phyloP scores from a whole-genome alignment of 2,113 vertebrate genomes.

The Megaptera novaeangliae region DNA sequence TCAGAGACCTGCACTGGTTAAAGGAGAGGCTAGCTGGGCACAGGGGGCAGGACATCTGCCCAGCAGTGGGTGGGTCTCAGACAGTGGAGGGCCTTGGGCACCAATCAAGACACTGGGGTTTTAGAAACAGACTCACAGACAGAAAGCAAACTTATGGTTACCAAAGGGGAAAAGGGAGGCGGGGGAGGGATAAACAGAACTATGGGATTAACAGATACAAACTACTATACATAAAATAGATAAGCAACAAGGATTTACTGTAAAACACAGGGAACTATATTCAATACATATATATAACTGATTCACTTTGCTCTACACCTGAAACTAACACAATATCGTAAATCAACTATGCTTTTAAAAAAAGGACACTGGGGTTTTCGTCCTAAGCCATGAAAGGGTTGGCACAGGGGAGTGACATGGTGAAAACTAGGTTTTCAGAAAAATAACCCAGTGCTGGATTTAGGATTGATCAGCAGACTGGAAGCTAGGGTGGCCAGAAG shows the following conservation, averaged over 20 bases:
- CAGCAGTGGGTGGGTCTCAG: neutral
- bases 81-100: neutral
- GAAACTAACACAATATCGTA: neutral
- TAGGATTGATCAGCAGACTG: neutral
- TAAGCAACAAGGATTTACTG: neutral
- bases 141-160: neutral
- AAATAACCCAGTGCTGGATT: fast-evolving
- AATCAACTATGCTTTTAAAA: neutral
- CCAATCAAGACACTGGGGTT: neutral
- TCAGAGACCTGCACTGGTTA: neutral
- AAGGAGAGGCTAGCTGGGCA: neutral
- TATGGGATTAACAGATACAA: neutral
- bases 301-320: neutral
- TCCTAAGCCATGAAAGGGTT: too few species aligned
- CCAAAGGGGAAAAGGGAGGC: neutral
- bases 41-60: neutral
- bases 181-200: neutral
- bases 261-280: neutral
- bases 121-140: neutral
- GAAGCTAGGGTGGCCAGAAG: too few species aligned
- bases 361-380: neutral
- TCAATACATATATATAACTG: neutral
- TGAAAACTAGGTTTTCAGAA: neutral
- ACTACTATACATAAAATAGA: neutral
- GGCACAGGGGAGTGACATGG: neutral